Evolutionary conservation across 2,113 vertebrate species (phyloP), one percentile per base, ranked within the genome.

Genomic region (Brachypodius melanocephalos): DNA sequence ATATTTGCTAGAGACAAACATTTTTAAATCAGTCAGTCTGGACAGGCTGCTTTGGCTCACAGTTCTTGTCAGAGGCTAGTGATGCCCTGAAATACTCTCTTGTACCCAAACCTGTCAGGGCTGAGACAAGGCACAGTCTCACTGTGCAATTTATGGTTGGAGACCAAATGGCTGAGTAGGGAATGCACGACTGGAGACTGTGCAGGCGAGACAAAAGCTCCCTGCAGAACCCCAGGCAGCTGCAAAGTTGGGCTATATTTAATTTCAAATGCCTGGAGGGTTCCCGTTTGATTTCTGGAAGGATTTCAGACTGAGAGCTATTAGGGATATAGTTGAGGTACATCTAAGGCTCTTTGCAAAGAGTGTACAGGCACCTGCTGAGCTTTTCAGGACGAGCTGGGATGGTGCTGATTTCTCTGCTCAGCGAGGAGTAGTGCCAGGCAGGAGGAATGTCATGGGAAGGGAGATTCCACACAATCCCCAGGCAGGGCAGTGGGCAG

Each of bases 401-500:
- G 9, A 6, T 13, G 32, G 22, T 55, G 66, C 32, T 12, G 20
- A 38, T 42, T 9, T 18, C 48, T 52, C 77, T 85, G 40, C 34
- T 54, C 22, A 13, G 61, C 0, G 0, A 73, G 69, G 14, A 80
- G 24, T 4, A 88, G 69, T 40, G 29, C 17, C 40, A 29, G 26
- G 31, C 6, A 12, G 51, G 34, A 77, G 38, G 36, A 89, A 59
- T 21, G 57, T 36, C 40, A 28, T 24, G 20, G 20, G 17, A 55
- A 45, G 18, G 17, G 2, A 22, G 8, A 1, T 3, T 20, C 15
- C 7, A 4, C 22, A 28, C 10, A 11, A 1, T 2, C 7, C n/a
- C 3, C 24, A 10, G 45, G n/a, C 54, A 65, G 38, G 71, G n/a
- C 58, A 51, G 24, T 5, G 46, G 49, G 24, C 59, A 31, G 55